phyloP scores from a whole-genome alignment of 2,888 invertebrate species.

The Hirtodrosophila alboralis region DNA sequence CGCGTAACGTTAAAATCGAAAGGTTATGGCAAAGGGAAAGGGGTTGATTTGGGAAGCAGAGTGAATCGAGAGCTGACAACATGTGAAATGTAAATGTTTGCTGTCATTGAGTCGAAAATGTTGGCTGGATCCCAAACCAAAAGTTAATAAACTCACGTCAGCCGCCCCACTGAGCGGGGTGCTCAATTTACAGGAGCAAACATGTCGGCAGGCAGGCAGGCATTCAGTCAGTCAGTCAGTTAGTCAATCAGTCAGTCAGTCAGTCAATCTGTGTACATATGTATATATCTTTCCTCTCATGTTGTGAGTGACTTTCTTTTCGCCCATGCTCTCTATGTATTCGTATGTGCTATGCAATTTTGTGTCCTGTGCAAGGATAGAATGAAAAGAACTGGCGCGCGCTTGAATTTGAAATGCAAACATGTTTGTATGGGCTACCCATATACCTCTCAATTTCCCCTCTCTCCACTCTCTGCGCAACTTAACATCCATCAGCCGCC shows the following conservation, averaged over 20 bases:
- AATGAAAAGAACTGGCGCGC: conserved; percentile 42
- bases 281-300: conserved; percentile 1
- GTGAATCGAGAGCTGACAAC: conserved; percentile 51
- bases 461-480: neutral
- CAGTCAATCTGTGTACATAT: conserved; percentile 6
- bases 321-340: conserved; percentile 15
- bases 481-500: neutral
- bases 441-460: conserved; percentile 1
- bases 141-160: conserved; percentile 68
- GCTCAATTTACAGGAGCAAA: conserved; percentile 75
- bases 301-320: conserved; percentile 14
- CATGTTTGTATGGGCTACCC: conserved; percentile 44
- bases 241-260: conserved; percentile 18
- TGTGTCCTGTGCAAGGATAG: conserved; percentile 18
- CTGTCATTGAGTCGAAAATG: conserved; percentile 74
- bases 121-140: conserved; percentile 65
- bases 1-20: conserved; percentile 31
- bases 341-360: conserved; percentile 36
- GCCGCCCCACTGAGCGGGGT: conserved; percentile 10
- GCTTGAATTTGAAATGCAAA: conserved; percentile 74
- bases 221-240: conserved; percentile 20
- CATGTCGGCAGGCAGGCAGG: conserved; percentile 38
- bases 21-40: neutral
- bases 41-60: neutral
- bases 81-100: conserved; percentile 74